Percentiles rank a stretch among this genome's conserved stretches.
phyloP scores from a whole-genome alignment of 2,888 invertebrate genomes.

The Spatulosminthurus flaviceps region DNA sequence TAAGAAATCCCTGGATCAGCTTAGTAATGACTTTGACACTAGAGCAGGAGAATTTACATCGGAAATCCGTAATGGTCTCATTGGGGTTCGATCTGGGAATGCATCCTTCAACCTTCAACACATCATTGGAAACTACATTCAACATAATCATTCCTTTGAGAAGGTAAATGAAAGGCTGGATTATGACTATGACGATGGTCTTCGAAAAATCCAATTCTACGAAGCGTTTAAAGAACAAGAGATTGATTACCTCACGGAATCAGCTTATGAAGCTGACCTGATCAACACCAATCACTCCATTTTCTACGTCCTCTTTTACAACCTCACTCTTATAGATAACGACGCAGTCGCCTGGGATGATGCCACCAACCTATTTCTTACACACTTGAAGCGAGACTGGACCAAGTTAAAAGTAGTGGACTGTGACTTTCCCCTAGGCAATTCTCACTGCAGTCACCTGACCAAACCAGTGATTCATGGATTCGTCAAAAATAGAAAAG shows the following conservation, averaged over 20 bases:
- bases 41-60: background rate
- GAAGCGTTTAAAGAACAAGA: background rate
- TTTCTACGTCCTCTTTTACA: constrained; percentile 22
- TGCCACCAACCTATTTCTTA: background rate
- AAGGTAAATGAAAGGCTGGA: background rate
- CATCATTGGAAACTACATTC: background rate
- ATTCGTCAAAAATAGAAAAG: background rate
- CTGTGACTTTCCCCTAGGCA: constrained; percentile 2
- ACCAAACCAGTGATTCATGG: background rate
- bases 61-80: background rate
- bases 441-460: background rate
- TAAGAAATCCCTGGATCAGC: background rate
- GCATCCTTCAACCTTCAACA: background rate
- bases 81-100: background rate
- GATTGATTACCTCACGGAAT: background rate
- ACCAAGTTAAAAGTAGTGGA: constrained; percentile 13
- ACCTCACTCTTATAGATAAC: background rate
- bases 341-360: background rate
- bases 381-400: background rate
- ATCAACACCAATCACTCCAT: background rate
- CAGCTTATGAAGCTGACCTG: background rate
- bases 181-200: background rate
- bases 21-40: constrained; percentile 8
- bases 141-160: background rate
- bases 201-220: background rate